Percentiles rank a stretch among this genome's conserved stretches.
These are phyloP conservation scores for Hozukius guyotensis DNA, from an alignment of 2,797 vertebrate genomes.

Conservation along the genomic window DNA sequence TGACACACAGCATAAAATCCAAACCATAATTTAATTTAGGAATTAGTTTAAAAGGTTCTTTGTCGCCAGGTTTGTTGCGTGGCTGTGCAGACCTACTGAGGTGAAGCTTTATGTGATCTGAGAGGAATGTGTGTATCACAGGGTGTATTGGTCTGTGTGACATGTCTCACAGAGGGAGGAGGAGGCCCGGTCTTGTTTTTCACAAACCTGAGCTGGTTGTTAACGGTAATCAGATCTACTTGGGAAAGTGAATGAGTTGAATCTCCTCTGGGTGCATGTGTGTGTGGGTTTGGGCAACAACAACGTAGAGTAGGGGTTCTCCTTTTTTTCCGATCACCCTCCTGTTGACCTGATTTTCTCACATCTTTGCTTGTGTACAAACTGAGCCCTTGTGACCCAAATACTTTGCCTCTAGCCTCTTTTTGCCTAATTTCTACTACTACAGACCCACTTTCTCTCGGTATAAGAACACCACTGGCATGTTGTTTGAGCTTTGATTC, in stretches of 20 bases:
- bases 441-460: not conserved
- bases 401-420: not conserved
- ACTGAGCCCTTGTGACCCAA: not conserved
- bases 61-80: not conserved
- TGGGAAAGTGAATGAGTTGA: constrained; percentile 77
- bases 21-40: not conserved
- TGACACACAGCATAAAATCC: not conserved
- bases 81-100: not conserved
- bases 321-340: constrained; percentile 19
- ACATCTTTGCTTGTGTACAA: not conserved
- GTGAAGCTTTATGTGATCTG: constrained; percentile 13
- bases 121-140: constrained; percentile 45
- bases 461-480: no score
- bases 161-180: constrained; percentile 34
- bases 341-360: constrained; percentile 25
- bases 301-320: constrained; percentile 19
- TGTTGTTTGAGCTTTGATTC: not conserved
- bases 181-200: constrained; percentile 57
- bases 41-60: not conserved
- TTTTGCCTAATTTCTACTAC: not conserved
- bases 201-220: constrained; percentile 65
- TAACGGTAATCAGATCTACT: constrained; percentile 78
- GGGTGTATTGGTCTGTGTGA: constrained; percentile 29
- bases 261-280: constrained; percentile 22
- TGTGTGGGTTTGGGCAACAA: constrained; percentile 15